phyloP scores from a whole-genome alignment of 2,113 vertebrate species.

The Numenius arquata region DNA sequence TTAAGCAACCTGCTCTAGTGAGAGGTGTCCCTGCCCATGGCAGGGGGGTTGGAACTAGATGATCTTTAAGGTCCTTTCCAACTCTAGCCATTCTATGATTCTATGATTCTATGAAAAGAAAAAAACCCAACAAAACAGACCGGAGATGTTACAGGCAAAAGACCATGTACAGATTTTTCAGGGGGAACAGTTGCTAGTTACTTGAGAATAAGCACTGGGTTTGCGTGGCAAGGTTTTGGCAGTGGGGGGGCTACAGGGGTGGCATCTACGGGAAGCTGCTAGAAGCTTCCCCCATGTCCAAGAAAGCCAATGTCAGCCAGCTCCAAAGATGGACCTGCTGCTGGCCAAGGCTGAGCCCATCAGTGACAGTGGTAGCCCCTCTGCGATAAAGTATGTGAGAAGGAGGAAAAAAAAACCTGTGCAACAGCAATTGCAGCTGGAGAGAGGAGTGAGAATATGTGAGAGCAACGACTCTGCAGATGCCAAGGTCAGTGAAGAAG shows the following conservation, averaged over 20 bases:
- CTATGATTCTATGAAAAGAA: no score
- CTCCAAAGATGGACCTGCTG: fast-evolving
- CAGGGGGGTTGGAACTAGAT: no score
- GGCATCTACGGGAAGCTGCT: background rate
- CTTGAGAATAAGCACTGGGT: background rate
- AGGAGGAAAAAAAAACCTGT: background rate
- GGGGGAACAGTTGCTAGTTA: background rate
- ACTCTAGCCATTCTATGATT: no score
- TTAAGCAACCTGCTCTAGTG: no score
- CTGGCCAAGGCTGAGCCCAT: background rate
- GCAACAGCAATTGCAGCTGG: background rate
- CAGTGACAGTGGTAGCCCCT: background rate
- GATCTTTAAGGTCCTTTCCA: no score
- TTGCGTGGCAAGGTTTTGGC: background rate
- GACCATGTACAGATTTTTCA: background rate
- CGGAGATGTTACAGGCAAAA: background rate
- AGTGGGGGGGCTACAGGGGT: background rate
- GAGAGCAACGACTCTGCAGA: background rate
- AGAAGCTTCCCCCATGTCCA: background rate
- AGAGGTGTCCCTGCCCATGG: no score
- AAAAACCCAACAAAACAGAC: no score
- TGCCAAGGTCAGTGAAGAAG: background rate
- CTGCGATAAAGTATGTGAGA: background rate
- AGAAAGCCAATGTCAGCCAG: background rate
- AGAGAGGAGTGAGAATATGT: background rate